Percentiles rank a stretch among this genome's conserved stretches.
phyloP scores from a whole-genome alignment of 2,888 invertebrate species.

The Eristalinus aeneus region DNA sequence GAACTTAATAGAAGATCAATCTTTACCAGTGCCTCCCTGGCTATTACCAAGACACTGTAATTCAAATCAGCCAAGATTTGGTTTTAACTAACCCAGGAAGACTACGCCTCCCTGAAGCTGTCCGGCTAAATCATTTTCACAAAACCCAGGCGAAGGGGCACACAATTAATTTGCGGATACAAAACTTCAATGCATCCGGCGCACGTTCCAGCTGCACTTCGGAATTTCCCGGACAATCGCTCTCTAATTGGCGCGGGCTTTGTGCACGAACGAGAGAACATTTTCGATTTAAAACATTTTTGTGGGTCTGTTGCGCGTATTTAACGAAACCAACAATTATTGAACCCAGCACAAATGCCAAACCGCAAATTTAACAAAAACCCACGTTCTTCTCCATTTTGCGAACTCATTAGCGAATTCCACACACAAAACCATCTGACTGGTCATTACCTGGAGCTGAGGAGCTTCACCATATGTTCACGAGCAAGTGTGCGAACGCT shows the following conservation, averaged over 20 bases:
- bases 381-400: slow-evolving; percentile 16
- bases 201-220: background rate
- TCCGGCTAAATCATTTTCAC: background rate
- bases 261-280: background rate
- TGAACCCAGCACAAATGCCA: slow-evolving; percentile 54
- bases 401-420: background rate
- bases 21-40: too few relatives aligned
- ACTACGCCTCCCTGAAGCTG: too few relatives aligned
- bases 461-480: background rate
- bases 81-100: too few relatives aligned
- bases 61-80: too few relatives aligned
- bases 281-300: background rate
- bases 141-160: background rate
- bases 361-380: slow-evolving; percentile 44
- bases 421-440: slow-evolving; percentile 36
- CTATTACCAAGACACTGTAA: too few relatives aligned
- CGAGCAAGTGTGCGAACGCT: slow-evolving; percentile 13
- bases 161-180: background rate
- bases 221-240: background rate
- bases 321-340: slow-evolving; percentile 38
- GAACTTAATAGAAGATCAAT: too few relatives aligned
- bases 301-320: too few relatives aligned
- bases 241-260: background rate
- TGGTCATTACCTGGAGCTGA: slow-evolving; percentile 56
- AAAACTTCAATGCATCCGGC: background rate